Evolutionary conservation across 2,888 invertebrate species (phyloP).

Genomic region (Leptopterna dolabrata): DNA sequence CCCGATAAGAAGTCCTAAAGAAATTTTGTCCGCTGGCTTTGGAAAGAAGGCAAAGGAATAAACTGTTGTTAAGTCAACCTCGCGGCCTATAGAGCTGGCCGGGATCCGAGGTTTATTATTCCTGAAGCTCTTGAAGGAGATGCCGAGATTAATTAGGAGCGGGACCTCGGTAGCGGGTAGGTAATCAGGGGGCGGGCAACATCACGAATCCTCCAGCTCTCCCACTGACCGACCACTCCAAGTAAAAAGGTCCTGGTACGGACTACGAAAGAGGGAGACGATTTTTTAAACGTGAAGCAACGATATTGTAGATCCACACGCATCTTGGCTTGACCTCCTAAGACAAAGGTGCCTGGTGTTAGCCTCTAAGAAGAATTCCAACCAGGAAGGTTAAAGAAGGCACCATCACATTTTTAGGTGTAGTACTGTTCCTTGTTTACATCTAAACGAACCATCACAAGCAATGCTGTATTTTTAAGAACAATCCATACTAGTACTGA

Average conservation of each 20-base stretch:
- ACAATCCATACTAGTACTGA: too few relatives aligned
- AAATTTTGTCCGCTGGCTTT: slow-evolving; percentile 14
- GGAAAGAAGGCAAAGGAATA: slow-evolving; percentile 12
- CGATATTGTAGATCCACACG: slow-evolving; percentile 41
- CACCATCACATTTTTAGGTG: too few relatives aligned
- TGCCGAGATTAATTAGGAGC: slow-evolving; percentile 51
- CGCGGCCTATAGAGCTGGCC: slow-evolving; percentile 12
- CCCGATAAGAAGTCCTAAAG: slow-evolving; percentile 4
- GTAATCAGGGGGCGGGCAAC: slow-evolving; percentile 51
- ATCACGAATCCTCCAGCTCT: slow-evolving; percentile 38
- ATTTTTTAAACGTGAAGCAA: slow-evolving; percentile 41
- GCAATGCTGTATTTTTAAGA: too few relatives aligned
- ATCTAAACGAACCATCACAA: too few relatives aligned
- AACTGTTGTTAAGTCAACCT: slow-evolving; percentile 41
- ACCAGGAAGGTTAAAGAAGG: too few relatives aligned
- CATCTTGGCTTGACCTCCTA: neutral
- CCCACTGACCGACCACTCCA: slow-evolving; percentile 31
- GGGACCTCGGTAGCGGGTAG: slow-evolving; percentile 46
- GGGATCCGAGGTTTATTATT: slow-evolving; percentile 43
- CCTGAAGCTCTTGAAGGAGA: slow-evolving; percentile 30
- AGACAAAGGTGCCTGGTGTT: neutral
- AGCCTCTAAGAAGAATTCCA: too few relatives aligned
- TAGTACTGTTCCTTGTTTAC: too few relatives aligned
- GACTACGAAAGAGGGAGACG: slow-evolving; percentile 20
- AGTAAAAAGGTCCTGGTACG: slow-evolving; percentile 29